Percentiles rank a stretch among this genome's conserved stretches.
phyloP scores from a whole-genome alignment of 2,797 vertebrate genomes.

The Enteromius radiatus region DNA sequence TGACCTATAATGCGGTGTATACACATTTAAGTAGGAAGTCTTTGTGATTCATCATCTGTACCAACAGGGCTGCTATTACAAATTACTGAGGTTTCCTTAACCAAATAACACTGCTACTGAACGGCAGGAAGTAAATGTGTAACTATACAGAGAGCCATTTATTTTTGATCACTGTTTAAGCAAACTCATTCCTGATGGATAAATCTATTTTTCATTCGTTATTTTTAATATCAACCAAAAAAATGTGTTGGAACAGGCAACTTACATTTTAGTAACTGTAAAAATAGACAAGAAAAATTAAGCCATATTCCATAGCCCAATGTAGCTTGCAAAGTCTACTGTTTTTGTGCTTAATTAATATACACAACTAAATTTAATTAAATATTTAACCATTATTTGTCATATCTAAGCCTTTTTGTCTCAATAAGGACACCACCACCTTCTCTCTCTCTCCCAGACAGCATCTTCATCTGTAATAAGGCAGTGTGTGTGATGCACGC shows the following conservation, averaged over 20 bases:
- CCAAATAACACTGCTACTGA: constrained; percentile 1
- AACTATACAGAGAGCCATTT: neutral
- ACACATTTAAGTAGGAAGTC: constrained; percentile 12
- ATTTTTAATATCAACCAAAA: neutral
- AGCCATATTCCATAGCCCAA: neutral
- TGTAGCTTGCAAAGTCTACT: neutral
- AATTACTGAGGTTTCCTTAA: constrained; percentile 29
- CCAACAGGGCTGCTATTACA: neutral
- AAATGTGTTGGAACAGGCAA: neutral
- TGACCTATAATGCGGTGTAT: constrained; percentile 26
- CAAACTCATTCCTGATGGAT: neutral
- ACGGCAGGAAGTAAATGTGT: neutral
- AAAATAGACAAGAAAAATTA: neutral
- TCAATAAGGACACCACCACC: neutral
- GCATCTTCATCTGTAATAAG: constrained; percentile 57
- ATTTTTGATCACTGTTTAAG: neutral
- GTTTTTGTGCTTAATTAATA: neutral
- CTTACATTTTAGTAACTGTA: neutral
- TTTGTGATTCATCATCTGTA: constrained; percentile 30
- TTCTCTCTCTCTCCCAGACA: constrained; percentile 34
- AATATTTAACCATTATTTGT: neutral
- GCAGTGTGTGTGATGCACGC: constrained; percentile 42
- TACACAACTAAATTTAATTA: neutral
- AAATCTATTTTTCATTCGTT: too few species aligned
- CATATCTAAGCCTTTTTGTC: neutral